Percentiles rank a stretch among this genome's conserved stretches.
Conservation (phyloP, 2,113 vertebrate genomes). For the Poicephalus gulielmi region DNA sequence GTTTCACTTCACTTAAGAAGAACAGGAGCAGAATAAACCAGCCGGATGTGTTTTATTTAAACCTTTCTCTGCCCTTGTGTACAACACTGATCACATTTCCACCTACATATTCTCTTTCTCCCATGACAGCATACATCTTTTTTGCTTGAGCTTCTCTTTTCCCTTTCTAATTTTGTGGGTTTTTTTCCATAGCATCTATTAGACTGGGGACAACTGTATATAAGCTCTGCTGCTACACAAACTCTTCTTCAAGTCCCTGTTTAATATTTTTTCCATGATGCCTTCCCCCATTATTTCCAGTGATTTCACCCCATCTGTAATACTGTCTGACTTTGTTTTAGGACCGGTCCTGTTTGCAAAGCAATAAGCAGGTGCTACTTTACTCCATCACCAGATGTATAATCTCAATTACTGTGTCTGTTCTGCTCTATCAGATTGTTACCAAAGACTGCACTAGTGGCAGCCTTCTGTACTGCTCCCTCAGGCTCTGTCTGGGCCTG, state of each 20-base stretch:
- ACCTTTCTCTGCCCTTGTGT: neutral
- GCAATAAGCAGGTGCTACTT: constrained; percentile 22
- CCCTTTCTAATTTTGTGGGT: neutral
- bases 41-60: constrained; percentile 13
- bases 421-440: neutral
- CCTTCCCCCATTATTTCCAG: neutral
- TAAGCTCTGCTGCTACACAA: neutral
- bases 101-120: neutral
- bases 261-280: neutral
- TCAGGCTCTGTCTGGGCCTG: neutral
- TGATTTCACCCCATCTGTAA: neutral
- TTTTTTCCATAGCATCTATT: neutral
- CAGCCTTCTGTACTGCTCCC: constrained; percentile 13
- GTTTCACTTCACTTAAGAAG: constrained; percentile 6
- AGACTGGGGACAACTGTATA: neutral
- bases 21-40: constrained; percentile 12
- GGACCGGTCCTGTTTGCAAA: neutral
- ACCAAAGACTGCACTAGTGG: neutral
- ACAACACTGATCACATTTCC: neutral
- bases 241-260: neutral
- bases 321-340: neutral
- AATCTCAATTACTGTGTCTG: neutral
- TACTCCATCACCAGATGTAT: neutral
- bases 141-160: neutral
- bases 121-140: neutral